A percentile compares a stretch with the other conserved stretches of the same genome.
These are phyloP conservation scores for Agrochola lota DNA, from an alignment of 2,888 invertebrate genomes.

Conservation along the genomic window DNA sequence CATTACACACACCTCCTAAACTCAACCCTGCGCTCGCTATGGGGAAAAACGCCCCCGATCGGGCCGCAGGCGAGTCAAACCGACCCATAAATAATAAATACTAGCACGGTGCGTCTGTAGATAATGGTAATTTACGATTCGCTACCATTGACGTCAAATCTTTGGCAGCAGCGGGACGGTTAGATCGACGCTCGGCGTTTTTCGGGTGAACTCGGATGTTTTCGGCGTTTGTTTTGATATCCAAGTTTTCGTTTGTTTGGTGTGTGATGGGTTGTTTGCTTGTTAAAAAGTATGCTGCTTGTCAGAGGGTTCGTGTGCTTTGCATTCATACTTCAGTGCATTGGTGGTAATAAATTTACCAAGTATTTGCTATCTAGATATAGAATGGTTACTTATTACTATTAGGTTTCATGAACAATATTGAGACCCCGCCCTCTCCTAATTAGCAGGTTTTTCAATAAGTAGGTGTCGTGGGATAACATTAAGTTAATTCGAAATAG, in stretches of 20 bases:
- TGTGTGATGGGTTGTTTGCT: slow-evolving; percentile 40
- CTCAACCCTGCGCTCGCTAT: slow-evolving; percentile 76
- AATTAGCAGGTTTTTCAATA: too few species aligned
- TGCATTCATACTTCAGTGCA: background rate
- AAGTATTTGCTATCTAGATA: background rate
- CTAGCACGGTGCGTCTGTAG: slow-evolving; percentile 89
- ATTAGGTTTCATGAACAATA: background rate
- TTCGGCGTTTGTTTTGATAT: slow-evolving; percentile 62
- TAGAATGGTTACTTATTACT: too few species aligned
- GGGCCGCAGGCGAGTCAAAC: slow-evolving; percentile 85
- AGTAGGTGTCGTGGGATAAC: background rate
- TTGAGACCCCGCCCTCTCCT: background rate
- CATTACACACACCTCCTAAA: slow-evolving; percentile 79
- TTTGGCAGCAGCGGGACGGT: slow-evolving; percentile 82
- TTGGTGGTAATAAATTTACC: background rate
- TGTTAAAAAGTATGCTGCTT: slow-evolving; percentile 20
- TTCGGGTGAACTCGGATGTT: slow-evolving; percentile 65
- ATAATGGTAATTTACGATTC: slow-evolving; percentile 90
- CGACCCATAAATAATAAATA: slow-evolving; percentile 91
- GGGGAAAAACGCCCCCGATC: slow-evolving; percentile 84
- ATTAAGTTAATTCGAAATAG: background rate
- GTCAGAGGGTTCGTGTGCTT: background rate
- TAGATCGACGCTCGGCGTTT: slow-evolving; percentile 80
- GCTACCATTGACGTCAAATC: slow-evolving; percentile 87
- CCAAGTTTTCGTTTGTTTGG: slow-evolving; percentile 46